These are phyloP conservation scores for Limnothrissa miodon DNA, from an alignment of 2,113 vertebrate genomes.

Conservation along the genomic window DNA sequence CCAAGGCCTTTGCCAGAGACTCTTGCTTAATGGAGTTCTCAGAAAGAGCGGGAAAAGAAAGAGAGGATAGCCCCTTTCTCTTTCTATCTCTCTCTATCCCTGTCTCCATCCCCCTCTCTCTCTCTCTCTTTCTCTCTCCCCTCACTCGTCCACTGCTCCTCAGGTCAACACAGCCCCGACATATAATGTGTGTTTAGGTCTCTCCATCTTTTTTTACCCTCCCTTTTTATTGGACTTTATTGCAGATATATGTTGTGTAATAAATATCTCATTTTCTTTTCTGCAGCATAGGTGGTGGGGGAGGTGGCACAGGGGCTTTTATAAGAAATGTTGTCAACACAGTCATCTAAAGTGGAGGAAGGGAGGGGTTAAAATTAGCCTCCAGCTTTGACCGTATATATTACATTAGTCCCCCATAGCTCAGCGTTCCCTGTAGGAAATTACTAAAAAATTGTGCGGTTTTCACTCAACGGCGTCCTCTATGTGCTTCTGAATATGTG, in stretches of 20 bases:
- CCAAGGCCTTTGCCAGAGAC: background rate
- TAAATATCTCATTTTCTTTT: conserved; percentile 5
- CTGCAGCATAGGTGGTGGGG: background rate
- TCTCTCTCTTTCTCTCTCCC: background rate
- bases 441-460: background rate
- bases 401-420: background rate
- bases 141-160: background rate
- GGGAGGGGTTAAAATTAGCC: background rate
- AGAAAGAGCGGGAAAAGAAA: background rate
- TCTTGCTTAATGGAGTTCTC: background rate
- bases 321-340: conserved; percentile 4
- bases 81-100: background rate
- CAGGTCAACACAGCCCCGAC: background rate
- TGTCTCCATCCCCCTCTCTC: background rate
- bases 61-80: background rate
- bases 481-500: conserved; percentile 36
- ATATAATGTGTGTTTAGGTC: background rate
- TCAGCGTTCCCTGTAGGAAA: background rate
- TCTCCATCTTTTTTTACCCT: background rate
- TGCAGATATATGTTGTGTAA: background rate
- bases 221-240: conserved; percentile 17
- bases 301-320: background rate
- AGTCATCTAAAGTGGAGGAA: background rate
- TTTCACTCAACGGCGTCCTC: conserved; percentile 10
- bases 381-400: conserved; percentile 13